Conservation (phyloP, 2,888 invertebrate genomes). For the Tipula vernalis region DNA sequence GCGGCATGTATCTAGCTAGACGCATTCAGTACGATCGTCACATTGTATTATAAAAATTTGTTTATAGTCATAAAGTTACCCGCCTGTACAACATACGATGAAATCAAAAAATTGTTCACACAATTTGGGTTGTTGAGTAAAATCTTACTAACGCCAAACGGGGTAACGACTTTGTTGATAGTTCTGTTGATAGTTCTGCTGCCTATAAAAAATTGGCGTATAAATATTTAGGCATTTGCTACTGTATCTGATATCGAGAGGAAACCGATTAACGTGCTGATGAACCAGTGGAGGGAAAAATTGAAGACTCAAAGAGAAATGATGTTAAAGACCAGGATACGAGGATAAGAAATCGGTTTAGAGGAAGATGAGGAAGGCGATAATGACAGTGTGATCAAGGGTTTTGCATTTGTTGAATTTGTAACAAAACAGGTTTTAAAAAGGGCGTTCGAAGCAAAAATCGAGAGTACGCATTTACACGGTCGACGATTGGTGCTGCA, state of each 20-base stretch:
- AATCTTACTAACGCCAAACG: constrained; percentile 81
- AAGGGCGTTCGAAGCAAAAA: constrained; percentile 85
- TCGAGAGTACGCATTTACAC: constrained; percentile 95
- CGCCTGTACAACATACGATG: constrained; percentile 56
- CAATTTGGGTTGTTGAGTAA: constrained; percentile 72
- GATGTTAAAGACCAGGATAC: constrained; percentile 16
- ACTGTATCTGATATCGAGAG: constrained; percentile 51
- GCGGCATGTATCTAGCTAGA: constrained; percentile 72
- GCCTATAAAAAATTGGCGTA: constrained; percentile 87
- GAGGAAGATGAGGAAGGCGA: constrained; percentile 26
- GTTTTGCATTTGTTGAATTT: constrained; percentile 95
- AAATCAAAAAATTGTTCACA: constrained; percentile 64
- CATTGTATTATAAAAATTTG: constrained; percentile 73
- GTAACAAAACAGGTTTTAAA: constrained; percentile 81
- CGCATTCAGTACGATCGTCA: constrained; percentile 58
- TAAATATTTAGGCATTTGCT: constrained; percentile 79
- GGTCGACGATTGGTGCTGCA: constrained; percentile 89
- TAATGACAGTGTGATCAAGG: constrained; percentile 59
- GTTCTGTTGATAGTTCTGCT: constrained; percentile 88
- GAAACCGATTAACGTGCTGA: constrained; percentile 8
- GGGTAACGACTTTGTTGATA: constrained; percentile 82
- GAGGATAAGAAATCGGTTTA: constrained; percentile 15
- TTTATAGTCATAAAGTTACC: constrained; percentile 93
- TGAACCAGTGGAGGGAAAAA: constrained; percentile 17
- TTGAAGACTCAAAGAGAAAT: constrained; percentile 16